Evolutionary conservation across 92 coral and sea anemone genomes (phyloP).

Genomic region (Heliopora coerulea): DNA sequence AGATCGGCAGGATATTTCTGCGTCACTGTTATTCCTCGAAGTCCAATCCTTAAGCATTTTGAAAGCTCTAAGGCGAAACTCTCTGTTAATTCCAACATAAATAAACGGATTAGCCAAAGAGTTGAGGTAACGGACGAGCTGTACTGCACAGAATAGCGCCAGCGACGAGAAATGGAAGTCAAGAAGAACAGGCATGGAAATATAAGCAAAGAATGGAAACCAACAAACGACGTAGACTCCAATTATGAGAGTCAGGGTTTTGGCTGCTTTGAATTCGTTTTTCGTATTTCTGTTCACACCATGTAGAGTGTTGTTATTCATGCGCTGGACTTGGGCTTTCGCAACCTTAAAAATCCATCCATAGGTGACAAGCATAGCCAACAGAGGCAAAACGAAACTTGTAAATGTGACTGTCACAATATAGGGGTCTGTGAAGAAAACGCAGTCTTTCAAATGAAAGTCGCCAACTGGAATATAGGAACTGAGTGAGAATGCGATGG

Average conservation of each 20-base stretch:
- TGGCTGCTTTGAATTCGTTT: slow-evolving; percentile 87
- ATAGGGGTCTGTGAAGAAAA: slow-evolving; percentile 73
- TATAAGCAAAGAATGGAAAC: slow-evolving; percentile 68
- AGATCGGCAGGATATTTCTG: too few relatives aligned
- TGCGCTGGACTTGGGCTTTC: slow-evolving; percentile 66
- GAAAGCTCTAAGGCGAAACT: slow-evolving; percentile 55
- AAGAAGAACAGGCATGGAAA: slow-evolving; percentile 9
- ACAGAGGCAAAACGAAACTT: slow-evolving; percentile 71
- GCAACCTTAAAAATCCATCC: slow-evolving; percentile 76
- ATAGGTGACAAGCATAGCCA: slow-evolving; percentile 65
- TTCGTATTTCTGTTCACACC: slow-evolving; percentile 40
- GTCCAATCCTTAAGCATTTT: slow-evolving; percentile 6
- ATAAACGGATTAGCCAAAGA: slow-evolving; percentile 82
- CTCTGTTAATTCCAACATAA: slow-evolving; percentile 82
- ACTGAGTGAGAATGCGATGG: slow-evolving; percentile 48
- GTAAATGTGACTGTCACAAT: slow-evolving; percentile 66
- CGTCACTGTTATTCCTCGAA: too few relatives aligned
- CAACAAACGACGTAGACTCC: slow-evolving; percentile 83
- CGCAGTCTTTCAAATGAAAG: slow-evolving; percentile 39
- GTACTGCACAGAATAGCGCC: slow-evolving; percentile 46
- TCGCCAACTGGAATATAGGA: slow-evolving; percentile 59
- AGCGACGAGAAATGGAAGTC: not conserved
- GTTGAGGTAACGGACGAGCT: slow-evolving; percentile 67
- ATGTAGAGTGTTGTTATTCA: slow-evolving; percentile 51
- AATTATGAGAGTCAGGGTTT: slow-evolving; percentile 81